Base-by-base conservation (phyloP, 2,888 invertebrate species). In the Drosophila mayaguana region DNA sequence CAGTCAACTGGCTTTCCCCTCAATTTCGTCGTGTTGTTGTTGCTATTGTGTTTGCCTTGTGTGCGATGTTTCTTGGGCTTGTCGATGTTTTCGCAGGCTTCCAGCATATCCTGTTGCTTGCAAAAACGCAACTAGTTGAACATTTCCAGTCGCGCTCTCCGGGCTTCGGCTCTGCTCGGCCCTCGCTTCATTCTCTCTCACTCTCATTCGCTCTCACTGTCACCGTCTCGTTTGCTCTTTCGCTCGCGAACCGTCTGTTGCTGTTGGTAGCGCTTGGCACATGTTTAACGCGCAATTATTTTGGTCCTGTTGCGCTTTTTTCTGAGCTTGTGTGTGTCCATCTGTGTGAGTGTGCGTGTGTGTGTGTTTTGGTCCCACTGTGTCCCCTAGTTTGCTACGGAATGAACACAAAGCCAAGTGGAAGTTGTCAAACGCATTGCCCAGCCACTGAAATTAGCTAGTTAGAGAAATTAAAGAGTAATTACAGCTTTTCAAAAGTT, bases 261-360 rank as follows among this genome's bases (percentile, higher is more conserved):
- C 86, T 75, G 67, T 54, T 80, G 63, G 75, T 54, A 57, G 46
- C 50, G 66, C 69, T 71, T 78, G 89, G 85, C 88, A 89, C 81
- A 89, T 88, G 88, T 89, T 87, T 83, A 83, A 89, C 86, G 80
- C 83, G 88, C 80, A 88, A 89, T 85, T 88, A 88, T 88, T 81
- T 81, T 83, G 80, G 86, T 85, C 87, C 87, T 88, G 87, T 88
- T 88, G 87, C 87, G 87, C 87, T 83, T 88, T 89, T 89, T 76
- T 60, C 79, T 34, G 36, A 62, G 60, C 42, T 48, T 69, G 66
- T 72, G 64, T 72, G 73, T 55, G 57, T 50, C 56, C 54, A 51
- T 64, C 54, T 70, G 67, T 54, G 60, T 50, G 56, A 48, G 60
- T 56, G 54, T 64, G 59, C 68, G 67, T 60, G 60, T 50, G 57